A percentile compares a stretch with the other conserved stretches of the same genome.
phyloP scores from a whole-genome alignment of 2,888 invertebrate species.

The Orgyia antiqua region DNA sequence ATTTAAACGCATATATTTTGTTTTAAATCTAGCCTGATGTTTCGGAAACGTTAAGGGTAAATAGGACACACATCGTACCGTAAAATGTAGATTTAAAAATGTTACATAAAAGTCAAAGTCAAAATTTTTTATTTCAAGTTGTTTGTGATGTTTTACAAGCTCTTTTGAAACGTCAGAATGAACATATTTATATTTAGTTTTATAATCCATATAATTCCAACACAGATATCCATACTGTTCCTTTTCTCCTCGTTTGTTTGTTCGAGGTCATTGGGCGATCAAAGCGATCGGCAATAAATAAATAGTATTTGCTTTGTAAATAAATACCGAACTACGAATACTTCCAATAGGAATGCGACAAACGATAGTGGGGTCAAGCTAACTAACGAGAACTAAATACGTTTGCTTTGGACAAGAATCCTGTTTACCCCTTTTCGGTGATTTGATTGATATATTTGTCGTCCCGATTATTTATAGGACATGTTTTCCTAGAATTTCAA shows the following conservation, averaged over 20 bases:
- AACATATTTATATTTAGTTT: background rate
- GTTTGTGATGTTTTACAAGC: no score
- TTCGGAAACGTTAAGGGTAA: no score
- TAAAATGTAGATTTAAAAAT: no score
- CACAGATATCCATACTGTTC: conserved; percentile 32
- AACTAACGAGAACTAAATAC: conserved; percentile 61
- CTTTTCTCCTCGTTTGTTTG: conserved; percentile 56
- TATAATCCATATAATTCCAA: background rate
- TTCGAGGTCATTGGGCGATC: conserved; percentile 60
- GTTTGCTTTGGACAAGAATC: conserved; percentile 46
- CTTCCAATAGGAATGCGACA: conserved; percentile 53
- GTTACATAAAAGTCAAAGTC: no score
- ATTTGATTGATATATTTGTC: conserved; percentile 34
- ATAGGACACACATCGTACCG: no score
- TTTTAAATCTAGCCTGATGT: no score
- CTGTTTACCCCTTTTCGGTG: conserved; percentile 27
- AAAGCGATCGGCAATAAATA: conserved; percentile 72
- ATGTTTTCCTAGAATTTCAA: conserved; percentile 6
- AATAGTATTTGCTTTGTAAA: conserved; percentile 74
- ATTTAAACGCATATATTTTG: no score
- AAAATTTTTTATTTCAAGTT: no score
- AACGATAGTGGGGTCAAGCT: conserved; percentile 38
- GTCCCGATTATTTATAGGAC: conserved; percentile 14
- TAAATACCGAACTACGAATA: conserved; percentile 61
- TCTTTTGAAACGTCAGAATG: no score